Evolutionary conservation across 2,888 invertebrate genomes (phyloP).

Genomic region (Octonoba sinensis): DNA sequence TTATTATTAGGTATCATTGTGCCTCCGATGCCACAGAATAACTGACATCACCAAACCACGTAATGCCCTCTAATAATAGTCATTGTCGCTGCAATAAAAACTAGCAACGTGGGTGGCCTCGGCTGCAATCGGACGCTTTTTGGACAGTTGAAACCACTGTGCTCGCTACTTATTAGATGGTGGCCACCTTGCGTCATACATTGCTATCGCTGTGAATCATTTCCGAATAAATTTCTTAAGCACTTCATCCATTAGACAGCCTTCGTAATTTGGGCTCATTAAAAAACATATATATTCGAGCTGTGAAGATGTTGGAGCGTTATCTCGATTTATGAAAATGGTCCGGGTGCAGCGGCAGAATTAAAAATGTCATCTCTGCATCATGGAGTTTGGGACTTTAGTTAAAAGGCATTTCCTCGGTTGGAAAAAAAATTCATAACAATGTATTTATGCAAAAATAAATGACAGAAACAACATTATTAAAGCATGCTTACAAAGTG

Average conservation of each 20-base stretch:
- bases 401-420: too few species aligned
- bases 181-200: constrained; percentile 2
- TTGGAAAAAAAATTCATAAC: too few species aligned
- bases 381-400: too few species aligned
- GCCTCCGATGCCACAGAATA: constrained; percentile 23
- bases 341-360: too few species aligned
- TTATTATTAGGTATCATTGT: constrained; percentile 40
- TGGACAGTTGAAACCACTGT: not conserved
- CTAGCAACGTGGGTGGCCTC: constrained; percentile 43
- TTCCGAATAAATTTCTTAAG: constrained; percentile 8
- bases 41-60: constrained; percentile 44
- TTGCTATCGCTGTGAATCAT: constrained; percentile 15
- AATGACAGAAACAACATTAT: too few species aligned
- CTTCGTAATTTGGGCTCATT: constrained; percentile 1
- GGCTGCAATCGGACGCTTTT: constrained; percentile 15
- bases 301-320: too few species aligned
- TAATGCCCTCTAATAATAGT: constrained; percentile 59
- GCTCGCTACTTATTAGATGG: constrained; percentile 3
- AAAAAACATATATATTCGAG: not conserved
- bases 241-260: constrained; percentile 4
- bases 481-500: too few species aligned
- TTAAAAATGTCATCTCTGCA: too few species aligned
- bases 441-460: too few species aligned
- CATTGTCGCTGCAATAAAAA: constrained; percentile 43
- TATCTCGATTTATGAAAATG: too few species aligned